Base-by-base conservation (phyloP, 2,888 invertebrate species). In the Lasioglossum malachurum region DNA sequence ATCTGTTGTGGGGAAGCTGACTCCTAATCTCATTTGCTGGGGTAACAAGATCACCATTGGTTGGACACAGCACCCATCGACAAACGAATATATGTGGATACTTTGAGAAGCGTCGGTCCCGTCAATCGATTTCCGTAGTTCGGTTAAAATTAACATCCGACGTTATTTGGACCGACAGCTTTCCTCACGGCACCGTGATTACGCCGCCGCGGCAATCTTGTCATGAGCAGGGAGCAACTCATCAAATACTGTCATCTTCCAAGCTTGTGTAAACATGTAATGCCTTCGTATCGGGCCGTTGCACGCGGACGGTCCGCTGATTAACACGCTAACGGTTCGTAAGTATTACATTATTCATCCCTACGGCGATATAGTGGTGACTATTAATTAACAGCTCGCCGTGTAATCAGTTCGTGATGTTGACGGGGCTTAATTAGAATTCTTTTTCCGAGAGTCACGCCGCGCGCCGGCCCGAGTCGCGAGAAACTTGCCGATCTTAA, bases 241-340 rank as follows among this genome's bases (percentile, higher is more conserved):
- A 84, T 80, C 81, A 79, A 87, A 82, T 82, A 88, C 87, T 78
- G 80, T 83, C 86, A 82, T 84, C 84, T 85, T 86, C 75, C 74
- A 76, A 84, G 80, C 80, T 90, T 86, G 83, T 84, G 87, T 83
- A 90, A 89, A 81, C 83, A 88, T 83, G 83, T 83, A 80, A 85
- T 60, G 79, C 77, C 76, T 57, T 74, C 75, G 44, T 75, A 78
- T 80, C 75, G 64, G 41, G 10, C 44, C 35, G 69, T 27, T 44
- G 64, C 46, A 73, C 57, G 57, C 71, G 72, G 74, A 44, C 64
- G 49, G 73, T 46, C n/a, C 60, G 35, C 71, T 78, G 82, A 86
- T 84, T 86, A 86, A 78, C 85, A 84, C 85, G 84, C 84, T 67
- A 84, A 72, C 77, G 31, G 78, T 57, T 78, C 72, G 46, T 85